These are phyloP conservation scores for Chironomus striatipennis DNA, from an alignment of 1,140 invertebrate species.

Conservation along the genomic window DNA sequence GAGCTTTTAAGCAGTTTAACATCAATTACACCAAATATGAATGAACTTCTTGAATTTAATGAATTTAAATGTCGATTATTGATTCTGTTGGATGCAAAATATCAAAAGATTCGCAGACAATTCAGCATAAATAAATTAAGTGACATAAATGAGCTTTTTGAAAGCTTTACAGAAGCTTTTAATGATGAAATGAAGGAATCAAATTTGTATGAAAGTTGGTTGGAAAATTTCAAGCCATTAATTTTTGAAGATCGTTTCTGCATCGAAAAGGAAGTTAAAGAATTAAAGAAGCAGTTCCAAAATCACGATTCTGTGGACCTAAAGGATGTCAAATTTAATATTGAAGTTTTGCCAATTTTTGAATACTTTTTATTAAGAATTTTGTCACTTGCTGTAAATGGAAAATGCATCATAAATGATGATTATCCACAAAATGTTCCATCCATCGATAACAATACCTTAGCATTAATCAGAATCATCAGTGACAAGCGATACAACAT, in stretches of 20 bases:
- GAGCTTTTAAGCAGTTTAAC: not conserved
- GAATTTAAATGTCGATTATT: not conserved
- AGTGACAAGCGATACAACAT: not conserved
- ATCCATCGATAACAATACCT: not conserved
- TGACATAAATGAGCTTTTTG: constrained; percentile 19
- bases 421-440: not conserved
- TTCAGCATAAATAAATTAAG: not conserved
- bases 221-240: not conserved
- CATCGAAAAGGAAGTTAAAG: not conserved
- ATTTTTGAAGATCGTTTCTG: not conserved
- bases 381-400: not conserved
- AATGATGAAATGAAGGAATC: not conserved
- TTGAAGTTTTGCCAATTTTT: not conserved
- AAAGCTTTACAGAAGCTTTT: not conserved
- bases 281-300: not conserved
- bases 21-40: constrained; percentile 1
- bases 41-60: not conserved
- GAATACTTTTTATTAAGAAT: not conserved
- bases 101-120: not conserved
- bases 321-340: not conserved
- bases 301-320: not conserved
- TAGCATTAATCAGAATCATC: not conserved
- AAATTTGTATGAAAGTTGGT: not conserved
- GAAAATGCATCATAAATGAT: not conserved
- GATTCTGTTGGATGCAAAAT: not conserved